These are phyloP conservation scores for Simalia tracyae DNA, from an alignment of 2,797 vertebrate genomes.

Conservation along the genomic window DNA sequence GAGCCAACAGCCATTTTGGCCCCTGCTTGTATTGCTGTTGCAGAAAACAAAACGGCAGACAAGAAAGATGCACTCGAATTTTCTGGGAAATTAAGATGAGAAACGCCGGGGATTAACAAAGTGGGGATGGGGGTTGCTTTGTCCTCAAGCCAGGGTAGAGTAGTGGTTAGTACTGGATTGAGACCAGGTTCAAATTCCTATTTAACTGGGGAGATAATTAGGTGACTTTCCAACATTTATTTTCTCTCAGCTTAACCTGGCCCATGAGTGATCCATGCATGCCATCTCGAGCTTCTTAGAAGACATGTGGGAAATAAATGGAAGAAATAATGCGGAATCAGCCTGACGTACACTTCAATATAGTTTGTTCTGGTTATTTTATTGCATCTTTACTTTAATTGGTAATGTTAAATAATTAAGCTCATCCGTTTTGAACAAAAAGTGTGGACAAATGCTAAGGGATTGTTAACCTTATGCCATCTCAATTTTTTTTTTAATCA, in stretches of 20 bases:
- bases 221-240: not conserved
- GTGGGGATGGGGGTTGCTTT: not conserved
- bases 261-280: not conserved
- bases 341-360: not conserved
- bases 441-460: not conserved
- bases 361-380: not conserved
- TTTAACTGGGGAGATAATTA: not conserved
- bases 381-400: not conserved
- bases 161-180: not conserved
- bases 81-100: not conserved
- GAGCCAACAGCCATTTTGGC: not conserved
- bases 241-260: not conserved
- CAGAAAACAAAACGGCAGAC: not conserved
- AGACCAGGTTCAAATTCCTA: not conserved
- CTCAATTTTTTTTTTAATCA: not conserved
- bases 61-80: not conserved
- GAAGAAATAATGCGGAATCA: not conserved
- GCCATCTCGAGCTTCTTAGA: not conserved
- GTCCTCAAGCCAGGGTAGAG: not conserved
- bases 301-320: not conserved
- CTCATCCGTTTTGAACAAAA: not conserved
- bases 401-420: not conserved
- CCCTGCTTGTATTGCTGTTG: not conserved
- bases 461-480: not conserved
- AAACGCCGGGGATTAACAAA: not conserved